Base-by-base conservation (phyloP, 2,797 vertebrate genomes). In the Poeciliopsis presidionis region DNA sequence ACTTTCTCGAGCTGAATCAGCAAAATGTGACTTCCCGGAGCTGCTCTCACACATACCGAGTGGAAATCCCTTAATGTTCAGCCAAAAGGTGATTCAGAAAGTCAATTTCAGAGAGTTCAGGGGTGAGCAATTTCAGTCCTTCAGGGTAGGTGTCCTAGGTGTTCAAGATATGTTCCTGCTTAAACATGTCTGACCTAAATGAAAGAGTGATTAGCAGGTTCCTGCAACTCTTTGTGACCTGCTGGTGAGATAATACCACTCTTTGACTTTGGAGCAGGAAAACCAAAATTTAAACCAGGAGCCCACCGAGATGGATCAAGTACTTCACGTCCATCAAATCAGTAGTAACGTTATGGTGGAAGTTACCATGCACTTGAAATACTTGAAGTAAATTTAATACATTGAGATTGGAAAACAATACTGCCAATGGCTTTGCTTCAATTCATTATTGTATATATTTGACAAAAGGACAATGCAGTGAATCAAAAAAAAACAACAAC, bases 31-130 rank as follows among this genome's bases (percentile, higher is more conserved):
- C 81, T 77, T 81, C 84, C 88, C 53, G 1, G 80, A 90, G 86
- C 80, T 90, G 86, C 91, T 91, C 89, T 89, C 82, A 88, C 82
- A 85, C 84, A 80, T 79, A 80, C 82, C 86, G 77, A 45, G 77
- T 46, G 63, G 85, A 91, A 88, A 90, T 85, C 84, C 87, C 82
- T 59, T 51, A 51, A 73, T 5, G 28, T 81, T 86, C 76, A 73
- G 82, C 84, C 84, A 28, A 76, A 55, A 83, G 69, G 75, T 53
- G 4, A 59, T 90, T 91, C 86, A 69, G 33, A 36, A 72, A 82
- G 80, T 89, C 77, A 84, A 79, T 22, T 0, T 86, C 65, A 69
- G 22, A n/a, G 22, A 69, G 22, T 43, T 43, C 65, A 69, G 39
- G 33, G 65, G 39, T 43, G 65, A 69, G 65, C 11, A 69, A 43